phyloP scores from a whole-genome alignment of 2,113 vertebrate genomes.

The Deroptyus accipitrinus region DNA sequence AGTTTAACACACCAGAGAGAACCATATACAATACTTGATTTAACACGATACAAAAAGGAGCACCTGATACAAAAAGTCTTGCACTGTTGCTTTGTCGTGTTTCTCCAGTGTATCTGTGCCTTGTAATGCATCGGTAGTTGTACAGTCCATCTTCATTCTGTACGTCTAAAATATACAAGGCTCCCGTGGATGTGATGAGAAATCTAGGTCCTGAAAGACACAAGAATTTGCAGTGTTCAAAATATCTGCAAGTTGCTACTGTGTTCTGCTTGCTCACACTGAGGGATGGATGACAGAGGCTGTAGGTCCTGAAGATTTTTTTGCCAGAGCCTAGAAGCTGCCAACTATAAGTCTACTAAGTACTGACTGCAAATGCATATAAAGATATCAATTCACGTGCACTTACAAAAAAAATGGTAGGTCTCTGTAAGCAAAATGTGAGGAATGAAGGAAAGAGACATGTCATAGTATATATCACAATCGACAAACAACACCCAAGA shows the following conservation, averaged over 20 bases:
- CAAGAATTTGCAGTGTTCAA: not conserved
- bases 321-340: not conserved
- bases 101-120: slow-evolving; percentile 97
- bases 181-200: slow-evolving; percentile 98
- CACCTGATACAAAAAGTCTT: slow-evolving; percentile 95
- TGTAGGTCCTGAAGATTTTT: not conserved
- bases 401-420: not conserved
- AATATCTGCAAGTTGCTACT: not conserved
- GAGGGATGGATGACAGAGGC: not conserved
- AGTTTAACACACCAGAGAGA: not conserved
- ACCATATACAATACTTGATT: not conserved
- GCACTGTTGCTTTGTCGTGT: slow-evolving; percentile 98
- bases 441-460: not conserved
- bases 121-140: slow-evolving; percentile 97
- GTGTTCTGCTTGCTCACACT: not conserved
- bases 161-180: slow-evolving; percentile 99
- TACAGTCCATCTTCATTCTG: slow-evolving; percentile 98
- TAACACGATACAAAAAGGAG: not conserved
- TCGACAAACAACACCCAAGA: not conserved
- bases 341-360: not conserved
- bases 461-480: not conserved
- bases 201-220: slow-evolving; percentile 95
- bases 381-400: not conserved
- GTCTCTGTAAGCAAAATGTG: not conserved
- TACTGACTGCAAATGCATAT: not conserved